Evolutionary conservation across 2,888 invertebrate genomes (phyloP).

Genomic region (Diaphora mendica): DNA sequence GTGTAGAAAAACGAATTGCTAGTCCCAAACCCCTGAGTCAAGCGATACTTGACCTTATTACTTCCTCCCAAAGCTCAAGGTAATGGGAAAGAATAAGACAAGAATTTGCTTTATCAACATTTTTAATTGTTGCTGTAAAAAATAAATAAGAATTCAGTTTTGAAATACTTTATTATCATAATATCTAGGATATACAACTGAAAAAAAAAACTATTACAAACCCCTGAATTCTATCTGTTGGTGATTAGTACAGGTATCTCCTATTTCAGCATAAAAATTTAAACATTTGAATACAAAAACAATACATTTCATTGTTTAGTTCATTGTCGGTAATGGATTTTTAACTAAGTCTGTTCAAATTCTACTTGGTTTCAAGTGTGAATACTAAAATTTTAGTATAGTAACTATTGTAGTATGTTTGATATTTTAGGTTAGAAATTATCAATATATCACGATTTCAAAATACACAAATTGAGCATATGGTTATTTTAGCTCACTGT

Average conservation of each 20-base stretch:
- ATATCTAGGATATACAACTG: slow-evolving; percentile 73
- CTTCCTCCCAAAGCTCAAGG: slow-evolving; percentile 46
- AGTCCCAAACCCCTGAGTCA: slow-evolving; percentile 66
- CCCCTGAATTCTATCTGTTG: slow-evolving; percentile 60
- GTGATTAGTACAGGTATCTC: slow-evolving; percentile 73
- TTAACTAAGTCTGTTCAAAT: neutral
- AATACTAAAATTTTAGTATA: neutral
- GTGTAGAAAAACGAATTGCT: slow-evolving; percentile 81
- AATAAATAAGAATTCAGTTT: slow-evolving; percentile 84
- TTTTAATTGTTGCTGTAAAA: slow-evolving; percentile 73
- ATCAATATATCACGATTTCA: too few relatives aligned
- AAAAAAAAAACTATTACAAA: slow-evolving; percentile 71
- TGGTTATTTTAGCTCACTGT: neutral
- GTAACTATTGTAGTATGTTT: neutral
- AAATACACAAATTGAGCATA: neutral
- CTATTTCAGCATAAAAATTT: slow-evolving; percentile 31
- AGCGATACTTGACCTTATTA: slow-evolving; percentile 33
- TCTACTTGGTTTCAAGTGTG: neutral
- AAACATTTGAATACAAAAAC: neutral
- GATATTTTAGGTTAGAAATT: neutral
- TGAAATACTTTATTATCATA: slow-evolving; percentile 79
- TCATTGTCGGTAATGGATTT: neutral
- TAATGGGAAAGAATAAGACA: slow-evolving; percentile 82
- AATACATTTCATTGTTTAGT: neutral
- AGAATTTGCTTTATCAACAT: slow-evolving; percentile 69